Base-by-base conservation (phyloP, 1,140 invertebrate species). In the Ctenoplectra terminalis region DNA sequence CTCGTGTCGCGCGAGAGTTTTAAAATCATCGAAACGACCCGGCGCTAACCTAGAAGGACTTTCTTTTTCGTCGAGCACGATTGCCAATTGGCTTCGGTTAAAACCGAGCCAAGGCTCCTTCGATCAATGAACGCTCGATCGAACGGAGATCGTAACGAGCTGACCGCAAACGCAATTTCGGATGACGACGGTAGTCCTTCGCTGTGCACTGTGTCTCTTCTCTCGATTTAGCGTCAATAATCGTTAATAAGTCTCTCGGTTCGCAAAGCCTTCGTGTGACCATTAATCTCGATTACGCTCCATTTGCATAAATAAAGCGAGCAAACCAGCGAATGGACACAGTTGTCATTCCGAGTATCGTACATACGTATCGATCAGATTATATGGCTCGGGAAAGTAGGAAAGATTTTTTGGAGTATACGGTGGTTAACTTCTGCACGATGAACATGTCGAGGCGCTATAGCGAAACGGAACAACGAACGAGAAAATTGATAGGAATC, bases 41-140 rank as follows among this genome's bases (percentile, higher is more conserved):
- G 26, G 17, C 26, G 9, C 26, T 2, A 11, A 20, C 26, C 1
- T 29, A 29, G 26, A 13, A 15, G 29, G 23, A 69, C 26, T 31
- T 75, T 75, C 34, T 26, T 29, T 7, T 15, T 66, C 48, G 23
- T 20, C 15, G 46, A 5, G 29, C 31, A 31, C 17, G 34, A 43
- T 37, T 37, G 23, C 31, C 79, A 78, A 78, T 72, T 82, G 73
- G 15, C 46, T 40, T 60, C 37, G 63, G 17, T 73, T 74, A 43
- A 31, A 63, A 37, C 4, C 34, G 72, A 50, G 23, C 31, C 48
- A 56, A 66, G 63, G 34, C 20, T 17, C 26, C 2, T 50, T 69
- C 34, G 60, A 67, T 76, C 31, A 31, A 74, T 29, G 26, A 48
- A 61, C 26, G 26, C 20, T 23, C 54, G 70, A 69, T 69, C 4